A percentile compares a stretch with the other conserved stretches of the same genome.
Conservation (phyloP, 2,113 vertebrate genomes). For the Ciconia boyciana region DNA sequence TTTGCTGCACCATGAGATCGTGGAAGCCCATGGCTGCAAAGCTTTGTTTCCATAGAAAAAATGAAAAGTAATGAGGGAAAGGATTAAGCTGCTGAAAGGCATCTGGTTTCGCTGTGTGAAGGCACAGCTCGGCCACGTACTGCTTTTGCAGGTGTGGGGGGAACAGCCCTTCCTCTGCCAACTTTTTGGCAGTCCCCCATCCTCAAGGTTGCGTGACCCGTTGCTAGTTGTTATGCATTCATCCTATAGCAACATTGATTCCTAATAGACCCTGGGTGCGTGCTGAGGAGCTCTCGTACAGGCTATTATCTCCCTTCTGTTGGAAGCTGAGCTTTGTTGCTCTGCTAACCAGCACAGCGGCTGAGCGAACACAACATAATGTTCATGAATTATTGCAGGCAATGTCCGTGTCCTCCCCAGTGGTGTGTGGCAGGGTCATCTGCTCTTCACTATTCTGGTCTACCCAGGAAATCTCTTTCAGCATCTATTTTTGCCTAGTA, state of each 20-base stretch:
- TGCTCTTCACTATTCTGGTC: not conserved
- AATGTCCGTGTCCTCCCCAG: not conserved
- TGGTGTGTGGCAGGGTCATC: not conserved
- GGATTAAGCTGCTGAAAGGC: not conserved
- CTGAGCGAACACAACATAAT: not conserved
- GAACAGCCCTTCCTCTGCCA: not conserved
- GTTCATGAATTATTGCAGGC: slow-evolving; percentile 29
- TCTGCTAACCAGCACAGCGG: not conserved
- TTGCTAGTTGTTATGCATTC: not conserved
- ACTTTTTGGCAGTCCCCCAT: fast-evolving
- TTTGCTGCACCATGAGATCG: fast-evolving
- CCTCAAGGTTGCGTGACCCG: fast-evolving
- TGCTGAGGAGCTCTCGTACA: not conserved
- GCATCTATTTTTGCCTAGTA: not conserved
- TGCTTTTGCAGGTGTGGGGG: not conserved
- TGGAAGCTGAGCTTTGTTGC: not conserved
- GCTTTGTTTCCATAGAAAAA: not conserved
- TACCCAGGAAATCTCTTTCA: not conserved
- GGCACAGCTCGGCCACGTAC: not conserved
- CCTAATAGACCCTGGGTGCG: not conserved
- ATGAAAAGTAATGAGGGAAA: not conserved
- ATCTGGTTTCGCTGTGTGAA: not conserved
- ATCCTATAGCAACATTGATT: not conserved
- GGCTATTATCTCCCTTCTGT: not conserved
- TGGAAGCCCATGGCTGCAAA: not conserved